Evolutionary conservation across 2,113 vertebrate species (phyloP), one percentile per base, ranked within the genome.

Genomic region (Puntigrus tetrazona): DNA sequence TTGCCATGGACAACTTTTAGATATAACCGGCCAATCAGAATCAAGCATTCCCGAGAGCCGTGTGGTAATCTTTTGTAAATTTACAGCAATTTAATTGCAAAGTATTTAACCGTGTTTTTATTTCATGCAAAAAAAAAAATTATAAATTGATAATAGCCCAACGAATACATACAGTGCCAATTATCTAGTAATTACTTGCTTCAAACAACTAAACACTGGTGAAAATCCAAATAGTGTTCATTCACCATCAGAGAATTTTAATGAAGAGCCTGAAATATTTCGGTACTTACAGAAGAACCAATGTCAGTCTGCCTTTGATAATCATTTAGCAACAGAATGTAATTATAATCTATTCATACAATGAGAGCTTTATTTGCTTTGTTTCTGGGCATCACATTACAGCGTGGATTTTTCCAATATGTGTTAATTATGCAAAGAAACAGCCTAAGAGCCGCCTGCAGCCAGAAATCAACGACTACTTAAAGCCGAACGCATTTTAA

Each of bases 281-380:
- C 10, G 52, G 65, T 47, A 78, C 38, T 61, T 27, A 61, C n/a
- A 18, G 25, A 79, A 25, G 52, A 82, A 82, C 75, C 50, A 84
- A 25, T 69, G 55, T 47, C 13, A 78, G 70, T 14, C 70, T 82
- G 83, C 55, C 45, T 31, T 22, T 86, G 85, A 89, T 0, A 3
- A 78, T 85, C 81, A 67, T 78, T 82, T 86, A 61, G 8, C 31
- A 69, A 34, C 79, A 47, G 77, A 83, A 84, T 50, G 2, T 78
- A 92, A 92, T 91, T 87, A 87, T 81, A 86, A 90, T 92, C 50
- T 36, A 83, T 92, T 92, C 91, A 86, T 79, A 87, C 59, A 78
- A 75, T 22, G 29, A 52, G 84, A 90, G 86, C 83, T 25, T 20
- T 89, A 38, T 92, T 91, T 92, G 45, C 70, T 90, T 91, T 74